A percentile compares a stretch with the other conserved stretches of the same genome.
phyloP scores from a whole-genome alignment of 2,113 vertebrate genomes.

The Pollimyrus isidori region DNA sequence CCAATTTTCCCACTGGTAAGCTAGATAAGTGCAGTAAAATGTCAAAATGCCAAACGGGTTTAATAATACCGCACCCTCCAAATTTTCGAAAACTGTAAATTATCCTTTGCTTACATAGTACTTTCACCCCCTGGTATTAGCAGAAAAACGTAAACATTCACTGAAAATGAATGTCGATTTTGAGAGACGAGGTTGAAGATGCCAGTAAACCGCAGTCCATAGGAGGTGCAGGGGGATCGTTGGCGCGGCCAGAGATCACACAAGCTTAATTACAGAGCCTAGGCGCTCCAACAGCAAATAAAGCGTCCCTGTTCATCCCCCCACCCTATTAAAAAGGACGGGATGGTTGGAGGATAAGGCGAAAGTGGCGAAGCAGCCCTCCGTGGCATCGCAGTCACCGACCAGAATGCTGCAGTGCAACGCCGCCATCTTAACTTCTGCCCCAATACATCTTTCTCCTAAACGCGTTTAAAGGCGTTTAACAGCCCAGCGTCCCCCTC shows the following conservation, averaged over 20 bases:
- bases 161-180: background rate
- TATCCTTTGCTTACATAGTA: background rate
- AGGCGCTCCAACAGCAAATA: background rate
- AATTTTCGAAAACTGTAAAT: background rate
- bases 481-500: background rate
- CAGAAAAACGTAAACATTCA: background rate
- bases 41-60: background rate
- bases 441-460: constrained; percentile 47
- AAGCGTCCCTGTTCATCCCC: background rate
- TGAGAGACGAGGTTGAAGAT: background rate
- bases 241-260: background rate
- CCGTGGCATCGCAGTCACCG: constrained; percentile 20
- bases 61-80: background rate
- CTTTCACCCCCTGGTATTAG: background rate
- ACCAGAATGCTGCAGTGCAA: constrained; percentile 77
- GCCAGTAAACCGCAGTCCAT: background rate
- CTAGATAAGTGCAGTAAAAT: background rate
- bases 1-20: background rate
- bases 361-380: background rate
- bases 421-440: constrained; percentile 85
- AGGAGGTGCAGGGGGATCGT: background rate
- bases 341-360: background rate
- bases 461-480: constrained; percentile 39
- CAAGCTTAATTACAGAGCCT: background rate
- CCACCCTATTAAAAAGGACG: background rate